phyloP scores from a whole-genome alignment of 2,888 invertebrate genomes.

The Polylopha cassiicola region DNA sequence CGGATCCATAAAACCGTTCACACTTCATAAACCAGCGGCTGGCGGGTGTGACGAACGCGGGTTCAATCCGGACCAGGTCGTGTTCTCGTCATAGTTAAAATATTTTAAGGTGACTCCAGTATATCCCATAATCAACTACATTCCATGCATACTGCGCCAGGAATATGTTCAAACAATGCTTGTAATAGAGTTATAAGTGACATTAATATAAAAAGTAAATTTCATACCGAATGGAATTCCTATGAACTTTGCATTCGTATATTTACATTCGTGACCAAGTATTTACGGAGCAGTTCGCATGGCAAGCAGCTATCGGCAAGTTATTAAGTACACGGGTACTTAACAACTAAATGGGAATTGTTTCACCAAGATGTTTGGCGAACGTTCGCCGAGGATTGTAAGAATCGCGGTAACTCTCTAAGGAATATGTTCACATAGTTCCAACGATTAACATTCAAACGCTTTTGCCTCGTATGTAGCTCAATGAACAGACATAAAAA shows the following conservation, averaged over 20 bases:
- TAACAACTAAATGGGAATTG: conserved; percentile 11
- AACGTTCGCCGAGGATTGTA: too few species aligned
- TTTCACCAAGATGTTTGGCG: conserved; percentile 1
- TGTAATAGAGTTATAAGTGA: too few species aligned
- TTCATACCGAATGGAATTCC: too few species aligned
- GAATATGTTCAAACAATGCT: too few species aligned
- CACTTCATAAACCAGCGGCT: conserved; percentile 16
- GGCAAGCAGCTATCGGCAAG: too few species aligned
- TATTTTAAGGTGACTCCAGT: conserved; percentile 3
- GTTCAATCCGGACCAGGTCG: conserved; percentile 8
- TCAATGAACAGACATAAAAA: too few species aligned
- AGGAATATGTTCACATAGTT: conserved; percentile 12
- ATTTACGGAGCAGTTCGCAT: neutral
- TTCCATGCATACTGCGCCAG: too few species aligned
- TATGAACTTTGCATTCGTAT: too few species aligned
- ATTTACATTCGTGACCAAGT: conserved; percentile 4
- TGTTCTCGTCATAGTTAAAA: conserved; percentile 1
- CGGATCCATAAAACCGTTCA: conserved; percentile 19
- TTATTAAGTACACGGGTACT: conserved; percentile 15
- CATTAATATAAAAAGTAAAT: too few species aligned
- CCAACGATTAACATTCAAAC: conserved; percentile 17
- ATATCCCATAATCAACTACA: too few species aligned
- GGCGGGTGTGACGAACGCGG: conserved; percentile 3
- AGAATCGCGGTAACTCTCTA: conserved; percentile 3
- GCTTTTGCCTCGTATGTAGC: too few species aligned